Conservation (phyloP, 2,797 vertebrate species). For the Cichlasoma orientale region DNA sequence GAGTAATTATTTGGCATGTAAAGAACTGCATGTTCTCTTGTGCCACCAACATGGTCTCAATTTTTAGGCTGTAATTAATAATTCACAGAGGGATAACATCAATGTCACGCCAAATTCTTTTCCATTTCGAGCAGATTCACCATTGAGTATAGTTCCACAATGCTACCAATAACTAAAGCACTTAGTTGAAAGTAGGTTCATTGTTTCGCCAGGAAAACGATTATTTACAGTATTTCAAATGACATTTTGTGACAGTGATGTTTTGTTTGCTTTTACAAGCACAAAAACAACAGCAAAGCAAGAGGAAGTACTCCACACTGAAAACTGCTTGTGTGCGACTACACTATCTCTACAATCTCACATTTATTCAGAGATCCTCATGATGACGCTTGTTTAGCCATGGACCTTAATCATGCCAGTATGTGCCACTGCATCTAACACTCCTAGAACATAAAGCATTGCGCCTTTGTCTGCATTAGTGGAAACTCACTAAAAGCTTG, state of each 20-base stretch:
- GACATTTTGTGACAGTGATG: background rate
- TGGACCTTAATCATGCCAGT: background rate
- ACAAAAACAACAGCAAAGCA: background rate
- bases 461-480: slow-evolving; percentile 36
- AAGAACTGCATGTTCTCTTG: background rate
- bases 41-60: background rate
- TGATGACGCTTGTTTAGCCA: background rate
- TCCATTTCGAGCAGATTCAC: slow-evolving; percentile 1
- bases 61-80: slow-evolving; percentile 7
- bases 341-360: background rate
- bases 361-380: slow-evolving; percentile 10
- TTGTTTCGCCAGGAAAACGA: background rate
- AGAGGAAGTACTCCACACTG: background rate
- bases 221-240: slow-evolving; percentile 17
- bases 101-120: slow-evolving; percentile 11
- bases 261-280: background rate
- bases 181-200: background rate
- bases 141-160: background rate
- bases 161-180: background rate
- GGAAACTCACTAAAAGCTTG: slow-evolving; percentile 35
- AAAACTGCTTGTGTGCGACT: background rate
- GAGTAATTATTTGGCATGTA: no score
- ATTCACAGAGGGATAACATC: background rate
- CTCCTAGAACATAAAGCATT: slow-evolving; percentile 13
- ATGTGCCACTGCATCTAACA: slow-evolving; percentile 7